Percentiles rank a stretch among this genome's conserved stretches.
Conservation (phyloP, 2,113 vertebrate genomes). For the Oophaga pumilio region DNA sequence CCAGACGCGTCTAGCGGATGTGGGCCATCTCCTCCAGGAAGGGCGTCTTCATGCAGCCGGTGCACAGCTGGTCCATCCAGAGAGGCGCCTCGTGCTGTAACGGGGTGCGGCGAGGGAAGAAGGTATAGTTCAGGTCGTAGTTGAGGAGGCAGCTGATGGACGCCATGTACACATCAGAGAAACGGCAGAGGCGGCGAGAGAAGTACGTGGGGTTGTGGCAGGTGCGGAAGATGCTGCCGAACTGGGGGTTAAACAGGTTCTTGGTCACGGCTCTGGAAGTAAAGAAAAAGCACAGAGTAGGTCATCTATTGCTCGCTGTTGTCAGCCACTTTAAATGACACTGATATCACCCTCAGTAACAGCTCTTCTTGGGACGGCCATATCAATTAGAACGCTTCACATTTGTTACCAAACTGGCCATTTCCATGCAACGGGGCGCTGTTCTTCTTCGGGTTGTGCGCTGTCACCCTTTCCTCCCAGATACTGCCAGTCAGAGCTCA, state of each 20-base stretch:
- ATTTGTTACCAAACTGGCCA: too few relatives aligned
- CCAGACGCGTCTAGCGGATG: constrained; percentile 70
- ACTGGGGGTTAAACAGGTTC: constrained; percentile 67
- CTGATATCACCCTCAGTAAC: too few relatives aligned
- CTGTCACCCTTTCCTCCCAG: too few relatives aligned
- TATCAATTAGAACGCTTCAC: too few relatives aligned
- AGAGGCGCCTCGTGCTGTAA: constrained; percentile 83
- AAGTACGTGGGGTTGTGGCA: constrained; percentile 85
- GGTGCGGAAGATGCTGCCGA: constrained; percentile 83
- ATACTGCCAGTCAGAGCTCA: too few relatives aligned
- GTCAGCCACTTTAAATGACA: neutral
- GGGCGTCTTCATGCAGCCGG: constrained; percentile 81
- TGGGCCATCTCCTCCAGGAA: constrained; percentile 80
- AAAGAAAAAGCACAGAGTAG: too few relatives aligned
- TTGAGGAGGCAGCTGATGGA: constrained; percentile 81
- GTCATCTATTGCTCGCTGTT: neutral
- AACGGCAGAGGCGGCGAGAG: constrained; percentile 78
- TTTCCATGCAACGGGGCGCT: too few relatives aligned
- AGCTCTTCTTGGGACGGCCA: too few relatives aligned
- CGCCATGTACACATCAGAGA: constrained; percentile 83
- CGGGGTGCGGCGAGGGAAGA: constrained; percentile 80
- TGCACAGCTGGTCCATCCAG: constrained; percentile 87
- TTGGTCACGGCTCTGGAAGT: constrained; percentile 74
- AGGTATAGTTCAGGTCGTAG: constrained; percentile 76
- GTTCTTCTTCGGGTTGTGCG: too few relatives aligned